Base-by-base conservation (phyloP, 2,113 vertebrate genomes). In the Prunella fulvescens region DNA sequence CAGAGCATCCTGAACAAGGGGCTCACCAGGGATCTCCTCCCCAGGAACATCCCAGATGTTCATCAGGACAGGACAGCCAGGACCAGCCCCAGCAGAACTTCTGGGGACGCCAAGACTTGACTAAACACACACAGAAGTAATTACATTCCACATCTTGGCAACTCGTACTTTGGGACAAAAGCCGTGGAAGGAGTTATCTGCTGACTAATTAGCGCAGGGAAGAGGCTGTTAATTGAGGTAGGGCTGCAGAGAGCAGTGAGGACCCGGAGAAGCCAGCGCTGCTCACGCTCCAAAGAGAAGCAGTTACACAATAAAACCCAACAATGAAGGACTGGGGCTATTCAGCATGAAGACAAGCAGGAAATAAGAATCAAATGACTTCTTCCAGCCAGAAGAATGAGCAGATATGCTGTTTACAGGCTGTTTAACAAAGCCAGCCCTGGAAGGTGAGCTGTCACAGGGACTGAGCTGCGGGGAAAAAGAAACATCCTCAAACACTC, bases 101-200 rank as follows among this genome's bases (percentile, higher is more conserved):
- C n/a, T 3, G 48, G 77, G 79, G 82, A 64, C 95, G 81, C 74
- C 0, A 74, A 88, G 94, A 22, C 86, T 80, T 86, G 72, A 45
- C 86, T 88, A 78, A 74, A 92, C 92, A 78, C 4, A 74, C 85
- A 83, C 71, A 54, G 8, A 77, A 92, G 95, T 95, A 95, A 97
- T 95, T 96, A 97, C 90, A 90, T 45, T 88, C 62, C 71, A 88
- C 94, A 25, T 86, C 82, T 72, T n/a, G 54, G 90, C 65, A 77
- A 86, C 80, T 71, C 70, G 80, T 95, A 94, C 95, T 95, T 93
- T 92, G 95, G 94, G 95, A 97, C 77, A 91, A 78, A 74, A 86
- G 92, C 88, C 8, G 51, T 14, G 72, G 47, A 94, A 94, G 82
- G 35, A 83, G 86, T 56, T 74, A 83, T 74, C 28, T 81, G 91